Conservation (phyloP, 2,888 invertebrate species). For the Xiphydria camelus region DNA sequence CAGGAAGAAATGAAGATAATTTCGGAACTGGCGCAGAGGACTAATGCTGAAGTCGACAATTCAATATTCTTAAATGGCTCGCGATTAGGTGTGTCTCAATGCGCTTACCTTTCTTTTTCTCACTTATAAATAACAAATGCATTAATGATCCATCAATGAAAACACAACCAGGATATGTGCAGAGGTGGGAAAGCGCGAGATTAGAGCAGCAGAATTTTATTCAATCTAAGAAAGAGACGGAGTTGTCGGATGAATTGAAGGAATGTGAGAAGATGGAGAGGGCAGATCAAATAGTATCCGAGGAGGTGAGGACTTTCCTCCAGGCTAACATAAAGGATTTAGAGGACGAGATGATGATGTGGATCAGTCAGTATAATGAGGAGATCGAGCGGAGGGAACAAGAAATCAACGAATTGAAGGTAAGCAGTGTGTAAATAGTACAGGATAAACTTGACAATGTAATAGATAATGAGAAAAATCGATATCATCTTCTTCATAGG, state of each 20-base stretch:
- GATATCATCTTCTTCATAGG: constrained; percentile 21
- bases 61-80: constrained; percentile 26
- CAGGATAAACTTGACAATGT: background rate
- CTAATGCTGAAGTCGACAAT: constrained; percentile 30
- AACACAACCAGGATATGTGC: constrained; percentile 41
- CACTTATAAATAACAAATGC: constrained; percentile 1
- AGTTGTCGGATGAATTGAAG: constrained; percentile 27
- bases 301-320: constrained; percentile 28
- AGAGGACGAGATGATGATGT: constrained; percentile 33
- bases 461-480: background rate
- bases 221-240: constrained; percentile 26
- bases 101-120: background rate
- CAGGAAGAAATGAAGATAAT: constrained; percentile 21
- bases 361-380: constrained; percentile 35
- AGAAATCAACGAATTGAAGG: constrained; percentile 36
- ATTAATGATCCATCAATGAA: too few species aligned
- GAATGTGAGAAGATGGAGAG: constrained; percentile 21
- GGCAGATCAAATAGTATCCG: constrained; percentile 30
- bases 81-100: constrained; percentile 27
- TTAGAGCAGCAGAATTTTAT: constrained; percentile 36
- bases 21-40: constrained; percentile 20
- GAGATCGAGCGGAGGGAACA: constrained; percentile 34
- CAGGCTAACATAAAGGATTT: constrained; percentile 26
- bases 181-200: constrained; percentile 38
- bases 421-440: constrained; percentile 10